phyloP scores from a whole-genome alignment of 1,140 invertebrate species.

The Patella vulgata region DNA sequence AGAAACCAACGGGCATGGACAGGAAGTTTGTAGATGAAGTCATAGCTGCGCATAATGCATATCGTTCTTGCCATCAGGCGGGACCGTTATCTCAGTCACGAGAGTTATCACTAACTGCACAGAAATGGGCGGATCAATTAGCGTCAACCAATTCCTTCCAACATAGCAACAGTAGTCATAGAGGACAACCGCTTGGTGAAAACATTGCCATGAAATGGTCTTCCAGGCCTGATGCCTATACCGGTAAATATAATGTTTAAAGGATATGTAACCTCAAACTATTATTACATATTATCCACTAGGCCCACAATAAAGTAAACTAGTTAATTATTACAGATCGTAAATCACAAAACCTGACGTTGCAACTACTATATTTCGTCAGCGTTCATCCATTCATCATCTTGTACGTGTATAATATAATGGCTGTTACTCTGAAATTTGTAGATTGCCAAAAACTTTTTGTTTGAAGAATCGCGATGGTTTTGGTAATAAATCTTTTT shows the following conservation, averaged over 20 bases:
- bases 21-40: conserved; percentile 55
- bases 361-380: too few relatives aligned
- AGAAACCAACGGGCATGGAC: conserved; percentile 30
- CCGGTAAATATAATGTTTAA: conserved; percentile 35
- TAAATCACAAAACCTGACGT: too few relatives aligned
- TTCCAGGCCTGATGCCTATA: conserved; percentile 35
- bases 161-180: conserved; percentile 71
- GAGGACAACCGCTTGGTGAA: conserved; percentile 55
- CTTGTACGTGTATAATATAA: too few relatives aligned
- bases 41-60: conserved; percentile 79
- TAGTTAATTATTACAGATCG: too few relatives aligned
- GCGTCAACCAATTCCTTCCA: conserved; percentile 76
- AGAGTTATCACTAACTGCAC: conserved; percentile 74
- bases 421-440: too few relatives aligned
- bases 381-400: neutral
- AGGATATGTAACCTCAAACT: neutral
- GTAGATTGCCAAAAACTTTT: too few relatives aligned
- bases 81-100: conserved; percentile 65
- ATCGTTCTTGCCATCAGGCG: conserved; percentile 78
- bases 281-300: neutral
- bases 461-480: too few relatives aligned
- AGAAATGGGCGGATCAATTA: conserved; percentile 85
- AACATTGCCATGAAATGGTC: conserved; percentile 64
- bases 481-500: too few relatives aligned
- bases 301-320: too few relatives aligned